Evolutionary conservation across 2,113 vertebrate genomes (phyloP), one percentile per base, ranked within the genome.

Genomic region (Sinocyclocheilus maitianheensis): DNA sequence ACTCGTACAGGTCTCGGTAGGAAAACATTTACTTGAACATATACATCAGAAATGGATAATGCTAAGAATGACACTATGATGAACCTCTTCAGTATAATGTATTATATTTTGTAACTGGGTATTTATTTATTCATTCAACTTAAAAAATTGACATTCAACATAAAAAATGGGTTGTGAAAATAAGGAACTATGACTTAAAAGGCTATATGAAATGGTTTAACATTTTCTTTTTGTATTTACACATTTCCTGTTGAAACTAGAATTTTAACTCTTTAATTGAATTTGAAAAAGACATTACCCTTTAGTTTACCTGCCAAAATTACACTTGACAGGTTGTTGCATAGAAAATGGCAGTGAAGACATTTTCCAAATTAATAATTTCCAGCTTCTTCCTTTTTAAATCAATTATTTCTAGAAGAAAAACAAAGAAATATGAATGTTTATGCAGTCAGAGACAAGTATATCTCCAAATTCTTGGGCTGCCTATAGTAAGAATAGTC

Each of bases 1-100:
- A 95, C 90, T 94, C 94, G 53, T 96, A 92, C 86, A 92, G 94
- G 87, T 91, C 95, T 84, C 95, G 95, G 92, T 95, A 92, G 94
- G 85, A 40, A 6, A 22, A 48, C 34, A 48, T 48, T 48, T 16
- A 76, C 18, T 30, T 53, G 24, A 79, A 67, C n/a, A 14, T n/a
- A 10, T 22, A 60, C 18, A 72, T 40, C 3, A 9, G 16, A 71
- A 71, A 34, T 16, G 51, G 4, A 53, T 24, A 63, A 4, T 63
- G 10, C 10, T 24, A n/a, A 1, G 12, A 63, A 14, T 65, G 46
- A 48, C 11, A 2, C 46, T 48, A 10, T 48, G 46, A 48, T 48
- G 46, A 7, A 46, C 43, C 22, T 62, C 24, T 26, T 26, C 11
- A 26, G 4, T 65, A 37, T 65, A 65, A 65, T 26, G 10, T 63